Base-by-base conservation (phyloP, 2,113 vertebrate genomes). In the Melozone crissalis region DNA sequence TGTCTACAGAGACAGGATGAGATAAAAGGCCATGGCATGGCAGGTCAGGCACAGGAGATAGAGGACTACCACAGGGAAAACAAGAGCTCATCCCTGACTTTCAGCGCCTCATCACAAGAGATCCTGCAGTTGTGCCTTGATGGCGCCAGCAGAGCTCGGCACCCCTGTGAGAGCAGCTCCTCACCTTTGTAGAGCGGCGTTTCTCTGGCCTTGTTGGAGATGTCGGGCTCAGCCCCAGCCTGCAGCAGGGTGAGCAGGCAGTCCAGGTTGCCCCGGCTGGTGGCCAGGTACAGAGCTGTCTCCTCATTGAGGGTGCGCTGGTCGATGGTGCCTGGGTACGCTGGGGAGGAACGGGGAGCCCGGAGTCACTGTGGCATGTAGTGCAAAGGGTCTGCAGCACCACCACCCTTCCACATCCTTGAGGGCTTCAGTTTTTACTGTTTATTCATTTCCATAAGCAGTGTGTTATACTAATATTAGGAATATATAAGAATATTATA, bases 141-240 rank as follows among this genome's bases (percentile, higher is more conserved):
- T 44, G 28, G 5, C 57, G 5, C 41, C 55, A 33, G 71, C 52
- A 39, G 27, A 43, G 24, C 52, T 92, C 7, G 2, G 39, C 49
- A 27, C 5, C 28, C 55, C n/a, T 35, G 67, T 10, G 41, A 47
- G 43, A 23, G 21, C 57, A 59, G 47, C 26, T 14, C 2, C 87
- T 92, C 90, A 99, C 99, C 99, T 98, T 98, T 99, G 91, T 99
- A 99, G 17, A 99, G 98, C 0, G 99, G 98, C 0, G 99, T 99
- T 95, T 99, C 99, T 78, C 98, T 97, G 39, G 98, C 96, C 41
- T 98, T 97, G 94, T 98, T 99, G 54, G 98, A 93, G 66, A 98
- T 98, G 84, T 99, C 98, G 0, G 98, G 98, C 89, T 99, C 98
- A 0, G 99, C 99, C 47, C 98, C 98, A 0, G 96, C 96, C 89